A percentile compares a stretch with the other conserved stretches of the same genome.
Conservation (phyloP, 1,140 invertebrate species). For the Drosophila ohnishii region DNA sequence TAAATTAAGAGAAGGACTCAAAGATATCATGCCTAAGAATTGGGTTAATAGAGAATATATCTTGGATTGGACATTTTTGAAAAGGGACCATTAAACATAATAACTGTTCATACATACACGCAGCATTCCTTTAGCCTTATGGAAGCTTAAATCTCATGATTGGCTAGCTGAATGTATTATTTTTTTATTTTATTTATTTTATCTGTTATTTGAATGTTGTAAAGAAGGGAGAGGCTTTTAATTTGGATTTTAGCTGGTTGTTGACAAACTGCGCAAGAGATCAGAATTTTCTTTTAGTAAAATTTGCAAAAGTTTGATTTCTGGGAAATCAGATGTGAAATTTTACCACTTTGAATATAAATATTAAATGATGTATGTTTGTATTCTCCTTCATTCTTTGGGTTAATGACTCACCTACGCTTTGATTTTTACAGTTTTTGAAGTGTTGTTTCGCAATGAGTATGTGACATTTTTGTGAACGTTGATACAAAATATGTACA, state of each 20-base stretch:
- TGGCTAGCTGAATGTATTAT: conserved; percentile 48
- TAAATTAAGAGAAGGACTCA: conserved; percentile 37
- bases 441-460: conserved; percentile 29
- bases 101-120: conserved; percentile 64
- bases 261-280: conserved; percentile 79
- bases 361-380: conserved; percentile 11
- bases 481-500: conserved; percentile 34
- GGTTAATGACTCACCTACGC: conserved; percentile 3
- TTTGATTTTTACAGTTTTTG: conserved; percentile 48
- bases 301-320: conserved; percentile 45
- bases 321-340: conserved; percentile 48
- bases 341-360: conserved; percentile 81
- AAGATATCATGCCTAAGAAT: conserved; percentile 60
- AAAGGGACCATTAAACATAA: conserved; percentile 18
- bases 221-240: conserved; percentile 53
- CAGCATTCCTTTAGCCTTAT: conserved; percentile 39
- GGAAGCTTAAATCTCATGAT: conserved; percentile 14
- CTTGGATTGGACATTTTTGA: conserved; percentile 22
- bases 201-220: conserved; percentile 40
- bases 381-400: conserved; percentile 14
- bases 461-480: conserved; percentile 27
- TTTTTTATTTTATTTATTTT: conserved; percentile 23
- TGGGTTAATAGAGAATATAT: conserved; percentile 21
- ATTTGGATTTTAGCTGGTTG: conserved; percentile 65
- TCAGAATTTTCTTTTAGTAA: conserved; percentile 78